These are phyloP conservation scores for Cenopis cana DNA, from an alignment of 2,888 invertebrate species.

Conservation along the genomic window DNA sequence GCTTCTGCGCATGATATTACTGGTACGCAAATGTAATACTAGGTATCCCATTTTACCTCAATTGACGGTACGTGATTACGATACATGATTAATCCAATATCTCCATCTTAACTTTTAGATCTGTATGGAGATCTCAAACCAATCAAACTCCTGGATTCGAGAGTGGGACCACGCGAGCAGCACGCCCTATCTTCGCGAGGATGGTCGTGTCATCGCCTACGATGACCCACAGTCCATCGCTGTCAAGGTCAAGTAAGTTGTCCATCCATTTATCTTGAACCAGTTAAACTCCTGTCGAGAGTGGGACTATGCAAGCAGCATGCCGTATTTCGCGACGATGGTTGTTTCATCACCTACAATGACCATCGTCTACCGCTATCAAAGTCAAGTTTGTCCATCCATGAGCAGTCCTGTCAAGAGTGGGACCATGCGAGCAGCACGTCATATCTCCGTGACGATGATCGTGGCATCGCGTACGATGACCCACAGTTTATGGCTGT, in stretches of 20 bases:
- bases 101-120: slow-evolving; percentile 74
- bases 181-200: slow-evolving; percentile 86
- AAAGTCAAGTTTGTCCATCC: slow-evolving; percentile 86
- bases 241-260: slow-evolving; percentile 87
- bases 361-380: slow-evolving; percentile 88
- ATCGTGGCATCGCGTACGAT: slow-evolving; percentile 90
- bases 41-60: no score
- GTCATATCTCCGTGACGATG: slow-evolving; percentile 86
- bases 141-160: slow-evolving; percentile 86
- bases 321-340: slow-evolving; percentile 86
- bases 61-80: no score
- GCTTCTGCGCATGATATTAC: no score
- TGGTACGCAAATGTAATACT: no score
- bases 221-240: slow-evolving; percentile 91
- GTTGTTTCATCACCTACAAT: slow-evolving; percentile 90
- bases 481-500: slow-evolving; percentile 89
- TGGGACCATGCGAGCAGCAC: slow-evolving; percentile 88
- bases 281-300: slow-evolving; percentile 84
- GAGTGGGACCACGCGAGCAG: slow-evolving; percentile 88
- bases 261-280: slow-evolving; percentile 60
- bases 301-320: slow-evolving; percentile 88
- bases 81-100: no score
- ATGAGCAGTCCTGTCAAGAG: slow-evolving; percentile 86
- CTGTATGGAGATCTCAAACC: slow-evolving; percentile 86
- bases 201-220: slow-evolving; percentile 88